A percentile compares a stretch with the other conserved stretches of the same genome.
Evolutionary conservation across 2,797 vertebrate genomes (phyloP).

Genomic region (Brachyrhaphis roseni): DNA sequence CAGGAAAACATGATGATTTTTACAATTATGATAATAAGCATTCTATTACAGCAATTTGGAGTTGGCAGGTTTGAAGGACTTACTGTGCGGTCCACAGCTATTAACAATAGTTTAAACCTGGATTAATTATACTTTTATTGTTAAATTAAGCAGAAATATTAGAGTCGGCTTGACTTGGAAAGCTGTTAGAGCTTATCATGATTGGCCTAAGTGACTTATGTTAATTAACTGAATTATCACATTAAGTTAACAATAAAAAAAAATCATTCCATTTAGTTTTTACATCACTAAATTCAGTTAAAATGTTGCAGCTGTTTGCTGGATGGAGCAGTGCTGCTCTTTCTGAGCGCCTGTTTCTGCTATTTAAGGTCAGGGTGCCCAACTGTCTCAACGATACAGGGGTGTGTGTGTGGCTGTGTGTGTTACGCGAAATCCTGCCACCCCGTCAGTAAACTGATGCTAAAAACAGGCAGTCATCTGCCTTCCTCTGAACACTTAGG

Average conservation of each 20-base stretch:
- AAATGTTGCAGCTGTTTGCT: conserved; percentile 34
- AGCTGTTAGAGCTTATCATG: conserved; percentile 32
- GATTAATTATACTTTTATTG: conserved; percentile 27
- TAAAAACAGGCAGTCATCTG: conserved; percentile 62
- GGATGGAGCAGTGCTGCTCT: background rate
- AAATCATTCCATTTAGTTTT: conserved; percentile 1
- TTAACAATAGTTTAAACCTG: conserved; percentile 21
- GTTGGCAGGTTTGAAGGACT: conserved; percentile 9
- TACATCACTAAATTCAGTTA: background rate
- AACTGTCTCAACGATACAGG: conserved; percentile 7
- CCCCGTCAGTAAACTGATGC: conserved; percentile 44
- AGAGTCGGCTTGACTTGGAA: conserved; percentile 20
- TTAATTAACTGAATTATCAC: conserved; percentile 27
- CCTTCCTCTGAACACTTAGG: conserved; percentile 67
- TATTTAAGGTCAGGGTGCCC: background rate
- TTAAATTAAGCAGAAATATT: conserved; percentile 40
- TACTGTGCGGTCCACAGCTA: conserved; percentile 10
- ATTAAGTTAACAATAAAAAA: background rate
- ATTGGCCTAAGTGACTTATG: conserved; percentile 15
- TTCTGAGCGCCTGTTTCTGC: background rate
- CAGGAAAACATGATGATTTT: conserved; percentile 18
- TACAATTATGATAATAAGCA: conserved; percentile 31
- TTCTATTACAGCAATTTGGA: conserved; percentile 25
- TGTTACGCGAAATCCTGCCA: conserved; percentile 34
- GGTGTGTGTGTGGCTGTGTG: conserved; percentile 2